Percentiles rank a stretch among this genome's conserved stretches.
Conservation (phyloP, 2,888 invertebrate genomes). For the Caenorhabditis uteleia region DNA sequence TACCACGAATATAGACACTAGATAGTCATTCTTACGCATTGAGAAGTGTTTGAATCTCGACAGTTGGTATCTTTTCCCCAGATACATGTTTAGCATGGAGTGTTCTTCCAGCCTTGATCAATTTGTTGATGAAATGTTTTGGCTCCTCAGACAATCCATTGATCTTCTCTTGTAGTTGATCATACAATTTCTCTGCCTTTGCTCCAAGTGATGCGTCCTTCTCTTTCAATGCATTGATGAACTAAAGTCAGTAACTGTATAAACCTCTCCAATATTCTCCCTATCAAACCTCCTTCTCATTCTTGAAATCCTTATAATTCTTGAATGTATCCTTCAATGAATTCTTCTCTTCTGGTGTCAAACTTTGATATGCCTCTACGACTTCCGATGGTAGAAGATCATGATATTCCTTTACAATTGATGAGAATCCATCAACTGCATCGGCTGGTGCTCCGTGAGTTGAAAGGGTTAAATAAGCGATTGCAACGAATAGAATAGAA, state of each 20-base stretch:
- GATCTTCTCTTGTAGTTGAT: slow-evolving; percentile 21
- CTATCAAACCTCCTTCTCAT: slow-evolving; percentile 27
- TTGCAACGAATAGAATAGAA: not conserved
- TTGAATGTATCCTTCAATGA: slow-evolving; percentile 23
- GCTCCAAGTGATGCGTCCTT: slow-evolving; percentile 36
- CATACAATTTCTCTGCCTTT: slow-evolving; percentile 34
- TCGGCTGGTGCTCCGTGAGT: slow-evolving; percentile 15
- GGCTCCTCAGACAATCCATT: slow-evolving; percentile 23
- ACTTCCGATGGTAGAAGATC: slow-evolving; percentile 33
- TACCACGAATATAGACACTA: too few relatives aligned
- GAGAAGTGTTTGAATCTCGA: too few relatives aligned
- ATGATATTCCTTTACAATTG: slow-evolving; percentile 20
- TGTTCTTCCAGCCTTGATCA: slow-evolving; percentile 16
- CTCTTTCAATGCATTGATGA: slow-evolving; percentile 24
- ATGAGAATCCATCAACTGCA: slow-evolving; percentile 9
- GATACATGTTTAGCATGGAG: slow-evolving; percentile 20
- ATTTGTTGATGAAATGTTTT: slow-evolving; percentile 19
- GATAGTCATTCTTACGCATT: too few relatives aligned
- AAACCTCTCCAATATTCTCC: too few relatives aligned
- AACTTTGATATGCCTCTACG: slow-evolving; percentile 17
- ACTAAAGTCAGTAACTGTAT: too few relatives aligned
- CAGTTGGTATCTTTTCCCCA: slow-evolving; percentile 18
- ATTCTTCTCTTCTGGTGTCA: slow-evolving; percentile 25
- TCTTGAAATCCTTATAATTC: slow-evolving; percentile 27
- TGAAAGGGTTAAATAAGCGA: slow-evolving; percentile 5